Percentiles rank a stretch among this genome's conserved stretches.
Conservation (phyloP, 2,797 vertebrate genomes). For the Lepus oiostolus region DNA sequence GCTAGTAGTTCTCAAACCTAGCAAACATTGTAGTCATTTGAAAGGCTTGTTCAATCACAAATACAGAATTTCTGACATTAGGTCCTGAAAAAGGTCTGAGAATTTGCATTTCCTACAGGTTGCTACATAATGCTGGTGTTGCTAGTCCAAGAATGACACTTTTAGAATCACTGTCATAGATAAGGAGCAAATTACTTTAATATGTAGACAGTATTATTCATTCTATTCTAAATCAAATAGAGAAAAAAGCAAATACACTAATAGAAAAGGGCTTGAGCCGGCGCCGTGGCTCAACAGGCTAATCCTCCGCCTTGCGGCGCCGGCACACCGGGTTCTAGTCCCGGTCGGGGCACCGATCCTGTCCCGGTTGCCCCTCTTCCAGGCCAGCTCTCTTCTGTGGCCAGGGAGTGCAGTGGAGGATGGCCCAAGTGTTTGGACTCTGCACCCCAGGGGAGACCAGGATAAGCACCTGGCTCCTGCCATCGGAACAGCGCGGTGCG, state of each 20-base stretch:
- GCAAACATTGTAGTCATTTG: background rate
- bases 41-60: background rate
- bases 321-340: too few species aligned
- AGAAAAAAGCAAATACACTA: constrained; percentile 45
- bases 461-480: too few species aligned
- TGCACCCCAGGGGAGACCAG: too few species aligned
- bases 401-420: too few species aligned
- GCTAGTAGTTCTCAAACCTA: constrained; percentile 14
- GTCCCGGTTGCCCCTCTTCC: too few species aligned
- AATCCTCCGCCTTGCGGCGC: too few species aligned
- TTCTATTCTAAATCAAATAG: background rate
- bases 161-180: constrained; percentile 33
- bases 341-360: too few species aligned
- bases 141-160: background rate
- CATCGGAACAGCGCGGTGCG: too few species aligned
- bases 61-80: background rate
- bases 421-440: too few species aligned
- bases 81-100: background rate
- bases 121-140: background rate
- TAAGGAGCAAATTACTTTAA: background rate
- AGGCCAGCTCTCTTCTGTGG: too few species aligned
- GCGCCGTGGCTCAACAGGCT: too few species aligned
- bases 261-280: constrained; percentile 30
- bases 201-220: background rate
- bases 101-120: constrained; percentile 20